A percentile compares a stretch with the other conserved stretches of the same genome.
Evolutionary conservation across 2,113 vertebrate species (phyloP).

Genomic region (Cranoglanis bouderius): DNA sequence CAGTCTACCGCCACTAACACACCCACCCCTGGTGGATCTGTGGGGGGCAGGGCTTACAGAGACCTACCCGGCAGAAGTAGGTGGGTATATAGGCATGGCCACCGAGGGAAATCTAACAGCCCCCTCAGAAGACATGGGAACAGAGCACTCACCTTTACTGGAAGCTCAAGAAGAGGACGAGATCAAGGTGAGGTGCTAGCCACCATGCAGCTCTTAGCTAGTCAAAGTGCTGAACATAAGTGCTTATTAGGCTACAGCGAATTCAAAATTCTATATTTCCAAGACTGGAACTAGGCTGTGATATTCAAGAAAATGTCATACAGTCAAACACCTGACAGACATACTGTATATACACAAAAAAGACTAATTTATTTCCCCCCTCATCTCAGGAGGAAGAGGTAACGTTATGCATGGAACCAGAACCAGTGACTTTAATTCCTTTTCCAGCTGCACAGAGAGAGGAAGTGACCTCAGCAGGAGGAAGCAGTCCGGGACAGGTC

Average conservation of each 20-base stretch:
- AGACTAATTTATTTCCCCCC: conserved; percentile 12
- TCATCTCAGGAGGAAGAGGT: conserved; percentile 81
- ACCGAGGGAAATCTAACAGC: conserved; percentile 75
- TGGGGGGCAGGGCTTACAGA: conserved; percentile 81
- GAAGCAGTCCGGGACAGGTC: conserved; percentile 80
- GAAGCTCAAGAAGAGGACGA: conserved; percentile 80
- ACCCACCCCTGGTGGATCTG: conserved; percentile 83
- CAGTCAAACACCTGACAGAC: neutral
- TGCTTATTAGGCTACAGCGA: neutral
- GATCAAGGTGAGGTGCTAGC: conserved; percentile 68
- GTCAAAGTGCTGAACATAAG: neutral
- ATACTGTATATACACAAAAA: neutral
- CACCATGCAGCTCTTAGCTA: neutral
- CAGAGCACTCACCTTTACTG: conserved; percentile 84
- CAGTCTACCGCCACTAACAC: conserved; percentile 74
- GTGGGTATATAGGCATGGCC: conserved; percentile 76
- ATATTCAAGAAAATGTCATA: neutral
- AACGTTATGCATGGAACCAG: conserved; percentile 87
- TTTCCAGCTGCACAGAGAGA: conserved; percentile 79
- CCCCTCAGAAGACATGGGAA: conserved; percentile 74
- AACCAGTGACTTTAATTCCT: conserved; percentile 78
- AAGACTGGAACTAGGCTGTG: neutral
- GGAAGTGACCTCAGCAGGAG: conserved; percentile 71
- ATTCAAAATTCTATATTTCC: neutral
- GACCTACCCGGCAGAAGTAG: conserved; percentile 76